Conservation (phyloP, 2,113 vertebrate genomes). For the Terrapene triunguis region DNA sequence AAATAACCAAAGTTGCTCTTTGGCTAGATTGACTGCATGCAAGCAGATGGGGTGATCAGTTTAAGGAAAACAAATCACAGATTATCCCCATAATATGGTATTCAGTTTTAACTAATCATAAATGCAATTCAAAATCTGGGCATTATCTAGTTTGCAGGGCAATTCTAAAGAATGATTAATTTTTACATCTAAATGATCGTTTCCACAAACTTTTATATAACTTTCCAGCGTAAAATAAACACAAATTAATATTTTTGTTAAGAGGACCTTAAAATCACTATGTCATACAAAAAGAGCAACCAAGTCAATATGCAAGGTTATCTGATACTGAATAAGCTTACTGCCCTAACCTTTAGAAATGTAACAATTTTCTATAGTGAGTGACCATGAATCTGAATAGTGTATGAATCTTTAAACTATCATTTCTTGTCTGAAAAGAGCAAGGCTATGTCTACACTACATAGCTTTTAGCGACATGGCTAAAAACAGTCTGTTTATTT, state of each 20-base stretch:
- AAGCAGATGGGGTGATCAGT: not conserved
- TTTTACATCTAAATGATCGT: no score
- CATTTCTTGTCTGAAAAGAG: not conserved
- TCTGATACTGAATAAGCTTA: no score
- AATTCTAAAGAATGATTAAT: not conserved
- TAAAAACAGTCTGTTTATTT: not conserved
- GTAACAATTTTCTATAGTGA: not conserved
- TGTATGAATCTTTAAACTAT: not conserved
- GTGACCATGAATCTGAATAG: not conserved
- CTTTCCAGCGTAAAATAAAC: not conserved
- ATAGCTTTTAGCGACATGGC: no score
- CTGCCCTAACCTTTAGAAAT: not conserved
- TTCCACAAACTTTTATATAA: not conserved
- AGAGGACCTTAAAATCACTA: not conserved
- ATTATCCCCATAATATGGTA: no score
- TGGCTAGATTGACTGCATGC: not conserved
- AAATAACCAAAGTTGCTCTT: not conserved
- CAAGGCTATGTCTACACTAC: no score
- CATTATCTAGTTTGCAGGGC: not conserved
- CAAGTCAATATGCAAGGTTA: not conserved
- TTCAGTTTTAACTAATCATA: not conserved
- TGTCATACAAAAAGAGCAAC: not conserved
- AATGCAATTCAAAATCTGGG: not conserved
- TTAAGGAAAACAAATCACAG: not conserved
- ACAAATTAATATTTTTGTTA: rapidly evolving